phyloP scores from a whole-genome alignment of 2,888 invertebrate genomes.

The Pammene aurita region DNA sequence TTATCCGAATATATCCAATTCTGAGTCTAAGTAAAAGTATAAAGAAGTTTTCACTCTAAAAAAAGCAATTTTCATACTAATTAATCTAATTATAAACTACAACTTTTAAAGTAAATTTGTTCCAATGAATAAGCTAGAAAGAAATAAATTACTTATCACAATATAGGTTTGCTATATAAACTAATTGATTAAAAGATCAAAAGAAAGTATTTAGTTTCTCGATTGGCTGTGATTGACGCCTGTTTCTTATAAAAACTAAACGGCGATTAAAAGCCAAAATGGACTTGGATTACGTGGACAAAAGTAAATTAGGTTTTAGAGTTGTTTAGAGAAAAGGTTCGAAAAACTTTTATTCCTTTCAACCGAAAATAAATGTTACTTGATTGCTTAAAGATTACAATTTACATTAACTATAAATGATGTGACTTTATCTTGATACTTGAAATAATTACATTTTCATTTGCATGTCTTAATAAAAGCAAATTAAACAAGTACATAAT shows the following conservation, averaged over 20 bases:
- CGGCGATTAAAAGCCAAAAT: constrained; percentile 30
- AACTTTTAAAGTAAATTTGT: too few relatives aligned
- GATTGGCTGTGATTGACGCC: constrained; percentile 50
- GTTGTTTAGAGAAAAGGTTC: constrained; percentile 1
- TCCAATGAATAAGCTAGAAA: too few relatives aligned
- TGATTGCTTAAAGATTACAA: background rate
- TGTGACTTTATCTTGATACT: too few relatives aligned
- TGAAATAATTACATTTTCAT: too few relatives aligned
- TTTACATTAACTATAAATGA: too few relatives aligned
- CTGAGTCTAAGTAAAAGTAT: too few relatives aligned
- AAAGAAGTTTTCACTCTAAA: too few relatives aligned
- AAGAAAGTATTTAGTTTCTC: constrained; percentile 61
- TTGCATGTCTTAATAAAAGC: too few relatives aligned
- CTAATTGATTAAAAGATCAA: constrained; percentile 52
- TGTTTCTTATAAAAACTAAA: constrained; percentile 54
- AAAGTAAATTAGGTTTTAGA: constrained; percentile 23
- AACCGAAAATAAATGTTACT: background rate
- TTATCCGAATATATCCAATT: too few relatives aligned
- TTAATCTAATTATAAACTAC: too few relatives aligned
- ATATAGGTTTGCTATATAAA: constrained; percentile 25
- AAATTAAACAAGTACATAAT: too few relatives aligned
- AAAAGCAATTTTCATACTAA: too few relatives aligned
- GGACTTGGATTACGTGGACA: constrained; percentile 22
- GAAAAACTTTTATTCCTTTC: background rate
- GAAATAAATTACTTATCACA: constrained; percentile 19